These are phyloP conservation scores for Idris sp. DNA, from an alignment of 1,140 invertebrate species.

Conservation along the genomic window DNA sequence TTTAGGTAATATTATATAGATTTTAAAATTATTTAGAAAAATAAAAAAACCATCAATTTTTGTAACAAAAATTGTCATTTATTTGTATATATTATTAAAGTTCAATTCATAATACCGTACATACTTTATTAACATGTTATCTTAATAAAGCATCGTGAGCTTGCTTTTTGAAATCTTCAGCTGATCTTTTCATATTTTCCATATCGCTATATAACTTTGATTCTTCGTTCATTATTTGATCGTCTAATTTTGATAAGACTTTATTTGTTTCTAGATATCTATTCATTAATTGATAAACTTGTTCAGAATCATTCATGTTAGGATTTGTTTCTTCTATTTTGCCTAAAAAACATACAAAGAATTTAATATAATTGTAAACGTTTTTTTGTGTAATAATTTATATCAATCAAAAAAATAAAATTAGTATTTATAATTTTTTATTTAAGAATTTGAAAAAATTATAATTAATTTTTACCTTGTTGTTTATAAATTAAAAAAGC, in stretches of 20 bases:
- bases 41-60: too few species aligned
- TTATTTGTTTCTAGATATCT: constrained; percentile 38
- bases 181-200: constrained; percentile 38
- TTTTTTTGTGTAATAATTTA: neutral
- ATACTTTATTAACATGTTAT: too few species aligned
- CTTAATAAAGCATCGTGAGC: constrained; percentile 34
- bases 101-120: too few species aligned
- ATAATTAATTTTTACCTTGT: too few species aligned
- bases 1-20: too few species aligned
- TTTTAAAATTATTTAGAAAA: too few species aligned
- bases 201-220: constrained; percentile 20
- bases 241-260: constrained; percentile 32
- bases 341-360: constrained; percentile 33
- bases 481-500: constrained; percentile 17
- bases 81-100: too few species aligned
- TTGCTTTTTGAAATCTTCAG: constrained; percentile 45
- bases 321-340: constrained; percentile 13
- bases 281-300: constrained; percentile 45
- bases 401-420: too few species aligned
- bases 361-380: constrained; percentile 1
- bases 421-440: too few species aligned
- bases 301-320: constrained; percentile 39
- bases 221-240: constrained; percentile 37
- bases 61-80: too few species aligned
- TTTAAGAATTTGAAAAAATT: too few species aligned